Conservation (phyloP, 1,140 invertebrate genomes). For the Cryptotermes secundus region DNA sequence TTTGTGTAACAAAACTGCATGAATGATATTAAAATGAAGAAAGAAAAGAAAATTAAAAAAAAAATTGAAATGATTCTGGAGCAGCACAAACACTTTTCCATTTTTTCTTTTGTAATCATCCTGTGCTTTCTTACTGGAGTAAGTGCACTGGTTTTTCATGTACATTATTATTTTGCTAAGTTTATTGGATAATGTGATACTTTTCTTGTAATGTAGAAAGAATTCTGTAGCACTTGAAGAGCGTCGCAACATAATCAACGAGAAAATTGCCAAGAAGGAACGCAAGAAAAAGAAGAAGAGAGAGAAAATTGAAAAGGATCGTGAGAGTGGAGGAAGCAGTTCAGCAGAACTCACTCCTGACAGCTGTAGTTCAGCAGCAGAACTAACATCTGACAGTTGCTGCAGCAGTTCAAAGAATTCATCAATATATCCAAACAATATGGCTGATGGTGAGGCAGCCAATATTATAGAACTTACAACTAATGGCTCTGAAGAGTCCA, state of each 20-base stretch:
- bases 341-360: constrained; percentile 33
- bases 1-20: too few relatives aligned
- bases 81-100: neutral
- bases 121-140: neutral
- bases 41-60: too few relatives aligned
- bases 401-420: constrained; percentile 12
- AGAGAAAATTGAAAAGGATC: constrained; percentile 55
- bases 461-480: constrained; percentile 24
- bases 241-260: constrained; percentile 66
- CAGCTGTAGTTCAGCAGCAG: constrained; percentile 28
- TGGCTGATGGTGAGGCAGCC: constrained; percentile 35
- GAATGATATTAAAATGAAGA: too few relatives aligned
- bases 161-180: neutral
- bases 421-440: constrained; percentile 28
- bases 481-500: constrained; percentile 27
- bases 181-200: too few relatives aligned
- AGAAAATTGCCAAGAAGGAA: constrained; percentile 71
- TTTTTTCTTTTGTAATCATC: neutral
- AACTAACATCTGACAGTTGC: constrained; percentile 4
- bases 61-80: neutral
- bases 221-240: constrained; percentile 67
- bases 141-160: neutral
- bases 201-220: constrained; percentile 47
- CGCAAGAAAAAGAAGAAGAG: constrained; percentile 70
- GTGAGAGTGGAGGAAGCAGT: constrained; percentile 34